A percentile compares a stretch with the other conserved stretches of the same genome.
These are phyloP conservation scores for Chrysina gloriosa DNA, from an alignment of 2,888 invertebrate genomes.

Conservation along the genomic window DNA sequence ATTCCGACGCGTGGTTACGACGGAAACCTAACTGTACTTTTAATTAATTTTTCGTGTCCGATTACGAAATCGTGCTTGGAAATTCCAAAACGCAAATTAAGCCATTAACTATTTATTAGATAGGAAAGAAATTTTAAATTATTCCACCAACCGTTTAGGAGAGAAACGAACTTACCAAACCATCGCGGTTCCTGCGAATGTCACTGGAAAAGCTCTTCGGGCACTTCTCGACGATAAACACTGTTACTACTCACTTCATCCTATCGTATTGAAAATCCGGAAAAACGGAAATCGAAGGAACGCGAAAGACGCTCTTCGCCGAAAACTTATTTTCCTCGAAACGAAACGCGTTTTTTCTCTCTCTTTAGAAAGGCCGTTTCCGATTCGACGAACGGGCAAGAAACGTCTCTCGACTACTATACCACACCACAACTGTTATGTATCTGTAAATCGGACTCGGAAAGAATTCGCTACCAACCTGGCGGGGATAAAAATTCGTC, in stretches of 20 bases:
- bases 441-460: conserved; percentile 51
- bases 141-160: too few relatives aligned
- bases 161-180: conserved; percentile 41
- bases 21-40: conserved; percentile 35
- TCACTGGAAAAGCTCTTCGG: neutral
- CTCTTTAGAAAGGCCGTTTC: neutral
- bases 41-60: too few relatives aligned
- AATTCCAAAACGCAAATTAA: too few relatives aligned
- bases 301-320: neutral
- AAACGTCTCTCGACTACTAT: conserved; percentile 41
- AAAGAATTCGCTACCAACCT: conserved; percentile 54
- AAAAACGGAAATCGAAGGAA: too few relatives aligned
- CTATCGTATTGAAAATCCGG: too few relatives aligned
- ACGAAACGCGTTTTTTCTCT: neutral
- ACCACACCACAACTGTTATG: conserved; percentile 52
- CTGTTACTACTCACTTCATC: too few relatives aligned
- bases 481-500: conserved; percentile 12
- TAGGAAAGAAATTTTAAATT: too few relatives aligned
- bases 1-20: conserved; percentile 32
- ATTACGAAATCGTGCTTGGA: too few relatives aligned
- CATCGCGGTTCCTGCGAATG: neutral
- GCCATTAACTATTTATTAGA: too few relatives aligned
- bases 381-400: neutral
- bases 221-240: neutral
- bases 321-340: too few relatives aligned